These are phyloP conservation scores for Xiphophorus couchianus DNA, from an alignment of 2,113 vertebrate genomes.

Conservation along the genomic window DNA sequence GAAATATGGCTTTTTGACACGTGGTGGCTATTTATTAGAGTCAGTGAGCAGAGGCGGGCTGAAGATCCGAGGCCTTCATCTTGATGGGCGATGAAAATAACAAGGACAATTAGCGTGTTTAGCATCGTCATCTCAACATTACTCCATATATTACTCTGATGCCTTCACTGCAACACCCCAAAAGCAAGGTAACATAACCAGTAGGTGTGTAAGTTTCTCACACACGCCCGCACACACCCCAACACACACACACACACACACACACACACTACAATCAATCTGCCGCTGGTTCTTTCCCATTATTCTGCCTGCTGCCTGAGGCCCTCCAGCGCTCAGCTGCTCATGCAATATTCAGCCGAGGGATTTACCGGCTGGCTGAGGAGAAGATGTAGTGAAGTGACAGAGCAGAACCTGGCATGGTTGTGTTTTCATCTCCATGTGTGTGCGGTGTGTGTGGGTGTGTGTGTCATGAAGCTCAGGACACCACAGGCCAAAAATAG, in stretches of 20 bases:
- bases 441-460: not conserved
- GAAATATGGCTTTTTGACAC: conserved; percentile 5
- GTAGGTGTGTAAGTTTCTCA: conserved; percentile 8
- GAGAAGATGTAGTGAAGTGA: conserved; percentile 47
- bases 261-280: conserved; percentile 43
- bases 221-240: not conserved
- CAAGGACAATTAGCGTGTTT: not conserved
- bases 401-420: conserved; percentile 30
- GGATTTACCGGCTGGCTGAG: conserved; percentile 61
- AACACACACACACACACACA: conserved; percentile 1
- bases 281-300: conserved; percentile 42
- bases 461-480: conserved; percentile 4
- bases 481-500: conserved; percentile 56
- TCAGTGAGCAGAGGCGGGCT: not conserved
- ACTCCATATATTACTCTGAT: not conserved
- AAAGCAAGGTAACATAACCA: conserved; percentile 10
- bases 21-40: conserved; percentile 3
- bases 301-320: conserved; percentile 55
- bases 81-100: not conserved
- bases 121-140: not conserved
- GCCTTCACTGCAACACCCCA: not conserved
- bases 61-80: not conserved
- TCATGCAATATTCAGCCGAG: conserved; percentile 76
- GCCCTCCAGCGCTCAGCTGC: conserved; percentile 60
- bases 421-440: not conserved